Evolutionary conservation across 2,888 invertebrate species (phyloP).

Genomic region (Pammene fasciana): DNA sequence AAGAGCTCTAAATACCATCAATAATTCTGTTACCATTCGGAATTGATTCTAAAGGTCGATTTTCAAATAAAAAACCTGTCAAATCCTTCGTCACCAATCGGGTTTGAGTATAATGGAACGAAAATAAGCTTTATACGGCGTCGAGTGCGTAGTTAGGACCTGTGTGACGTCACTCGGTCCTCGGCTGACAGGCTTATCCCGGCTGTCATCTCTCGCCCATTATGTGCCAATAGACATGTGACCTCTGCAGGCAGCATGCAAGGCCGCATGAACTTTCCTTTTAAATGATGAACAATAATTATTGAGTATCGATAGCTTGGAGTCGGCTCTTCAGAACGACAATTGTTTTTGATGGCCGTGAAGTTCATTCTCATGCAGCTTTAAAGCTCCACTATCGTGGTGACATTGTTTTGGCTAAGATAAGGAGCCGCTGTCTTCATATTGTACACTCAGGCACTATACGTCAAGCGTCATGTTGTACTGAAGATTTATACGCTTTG

Average conservation of each 20-base stretch:
- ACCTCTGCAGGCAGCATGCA: slow-evolving; percentile 63
- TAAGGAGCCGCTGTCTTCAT: slow-evolving; percentile 29
- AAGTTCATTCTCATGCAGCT: slow-evolving; percentile 30
- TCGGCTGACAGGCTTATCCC: slow-evolving; percentile 57
- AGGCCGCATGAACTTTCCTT: slow-evolving; percentile 68
- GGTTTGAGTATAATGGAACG: slow-evolving; percentile 31
- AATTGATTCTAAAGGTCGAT: slow-evolving; percentile 16
- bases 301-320: slow-evolving; percentile 57
- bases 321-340: slow-evolving; percentile 49
- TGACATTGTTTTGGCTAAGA: slow-evolving; percentile 25
- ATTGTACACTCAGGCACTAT: slow-evolving; percentile 9
- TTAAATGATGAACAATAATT: slow-evolving; percentile 53
- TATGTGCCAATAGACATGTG: slow-evolving; percentile 68
- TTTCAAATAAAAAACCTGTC: slow-evolving; percentile 24
- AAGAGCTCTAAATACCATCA: slow-evolving; percentile 18
- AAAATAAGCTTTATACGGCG: slow-evolving; percentile 38
- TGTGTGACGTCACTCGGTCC: slow-evolving; percentile 48
- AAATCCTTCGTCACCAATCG: slow-evolving; percentile 25
- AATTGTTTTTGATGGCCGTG: slow-evolving; percentile 51
- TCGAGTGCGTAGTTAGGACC: slow-evolving; percentile 39
- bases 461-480: slow-evolving; percentile 29
- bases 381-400: slow-evolving; percentile 10
- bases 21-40: slow-evolving; percentile 14
- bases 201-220: slow-evolving; percentile 74
- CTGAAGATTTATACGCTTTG: slow-evolving; percentile 37